Evolutionary conservation across 64 coral and sea anemone genomes (phyloP).

Genomic region (Trachythela sp.): DNA sequence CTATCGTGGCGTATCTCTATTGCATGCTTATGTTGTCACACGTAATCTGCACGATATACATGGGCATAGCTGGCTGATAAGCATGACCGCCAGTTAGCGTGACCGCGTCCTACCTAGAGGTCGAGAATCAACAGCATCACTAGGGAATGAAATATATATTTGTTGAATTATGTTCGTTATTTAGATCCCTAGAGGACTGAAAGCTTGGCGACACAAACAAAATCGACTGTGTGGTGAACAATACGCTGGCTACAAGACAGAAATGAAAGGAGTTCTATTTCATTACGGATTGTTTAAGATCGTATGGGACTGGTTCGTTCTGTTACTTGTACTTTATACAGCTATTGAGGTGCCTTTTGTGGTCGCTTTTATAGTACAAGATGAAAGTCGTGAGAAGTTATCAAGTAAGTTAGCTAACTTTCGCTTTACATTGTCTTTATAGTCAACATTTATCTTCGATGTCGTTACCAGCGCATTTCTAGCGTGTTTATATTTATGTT

Average conservation of each 20-base stretch:
- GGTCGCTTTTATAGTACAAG: conserved; percentile 53
- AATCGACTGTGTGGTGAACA: neutral
- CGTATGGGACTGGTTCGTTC: conserved; percentile 93
- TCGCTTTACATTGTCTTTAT: too few relatives aligned
- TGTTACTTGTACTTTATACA: conserved; percentile 83
- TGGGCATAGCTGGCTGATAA: neutral
- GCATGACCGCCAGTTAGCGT: neutral
- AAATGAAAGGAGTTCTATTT: conserved; percentile 67
- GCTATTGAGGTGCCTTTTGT: conserved; percentile 92
- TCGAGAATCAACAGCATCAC: neutral
- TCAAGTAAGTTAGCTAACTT: neutral
- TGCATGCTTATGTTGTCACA: too few relatives aligned
- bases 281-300: conserved; percentile 98
- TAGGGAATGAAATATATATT: neutral
- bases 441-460: neutral
- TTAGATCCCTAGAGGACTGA: neutral
- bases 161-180: neutral
- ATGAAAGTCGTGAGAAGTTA: neutral
- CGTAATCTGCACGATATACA: too few relatives aligned
- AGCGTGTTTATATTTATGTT: neutral
- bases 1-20: too few relatives aligned
- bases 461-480: neutral
- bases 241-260: neutral
- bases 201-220: conserved; percentile 18
- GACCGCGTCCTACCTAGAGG: neutral